These are phyloP conservation scores for Trogon melanurus DNA, from an alignment of 2,113 vertebrate species.

Conservation along the genomic window DNA sequence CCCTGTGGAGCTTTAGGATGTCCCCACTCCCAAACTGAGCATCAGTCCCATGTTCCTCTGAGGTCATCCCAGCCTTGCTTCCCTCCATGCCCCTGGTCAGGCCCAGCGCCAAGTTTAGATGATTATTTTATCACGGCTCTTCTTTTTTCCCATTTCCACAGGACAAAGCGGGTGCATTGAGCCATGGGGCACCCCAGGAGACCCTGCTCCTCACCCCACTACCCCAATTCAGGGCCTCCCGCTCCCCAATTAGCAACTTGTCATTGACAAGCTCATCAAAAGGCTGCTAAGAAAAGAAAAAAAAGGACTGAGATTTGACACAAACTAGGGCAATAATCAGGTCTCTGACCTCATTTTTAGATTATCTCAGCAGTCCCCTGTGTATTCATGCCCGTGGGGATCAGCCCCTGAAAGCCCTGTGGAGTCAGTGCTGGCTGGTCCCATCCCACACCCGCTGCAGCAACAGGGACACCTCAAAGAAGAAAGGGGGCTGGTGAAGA, in stretches of 20 bases:
- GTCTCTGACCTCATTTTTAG: background rate
- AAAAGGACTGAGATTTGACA: background rate
- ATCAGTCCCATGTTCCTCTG: background rate
- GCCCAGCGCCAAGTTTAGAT: background rate
- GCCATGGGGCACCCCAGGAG: accelerated
- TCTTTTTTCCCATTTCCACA: background rate
- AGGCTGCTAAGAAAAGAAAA: background rate
- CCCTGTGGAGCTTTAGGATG: background rate
- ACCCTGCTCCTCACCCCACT: background rate
- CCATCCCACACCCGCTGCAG: background rate
- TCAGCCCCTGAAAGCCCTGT: accelerated
- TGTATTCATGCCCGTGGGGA: background rate
- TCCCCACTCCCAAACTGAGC: accelerated
- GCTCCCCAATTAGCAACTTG: slow-evolving; percentile 27
- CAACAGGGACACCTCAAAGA: accelerated
- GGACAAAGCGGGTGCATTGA: accelerated
- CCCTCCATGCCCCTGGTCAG: background rate
- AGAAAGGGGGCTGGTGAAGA: background rate
- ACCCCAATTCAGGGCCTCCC: background rate
- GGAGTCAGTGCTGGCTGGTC: background rate
- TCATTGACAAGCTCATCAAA: background rate
- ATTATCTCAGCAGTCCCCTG: background rate
- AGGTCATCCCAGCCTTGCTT: background rate
- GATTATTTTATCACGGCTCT: background rate
- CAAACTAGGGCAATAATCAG: slow-evolving; percentile 38